Percentiles rank a stretch among this genome's conserved stretches.
Conservation (phyloP, 37 sponge, comb jelly and placozoan species). For the Bolinopsis microptera region DNA sequence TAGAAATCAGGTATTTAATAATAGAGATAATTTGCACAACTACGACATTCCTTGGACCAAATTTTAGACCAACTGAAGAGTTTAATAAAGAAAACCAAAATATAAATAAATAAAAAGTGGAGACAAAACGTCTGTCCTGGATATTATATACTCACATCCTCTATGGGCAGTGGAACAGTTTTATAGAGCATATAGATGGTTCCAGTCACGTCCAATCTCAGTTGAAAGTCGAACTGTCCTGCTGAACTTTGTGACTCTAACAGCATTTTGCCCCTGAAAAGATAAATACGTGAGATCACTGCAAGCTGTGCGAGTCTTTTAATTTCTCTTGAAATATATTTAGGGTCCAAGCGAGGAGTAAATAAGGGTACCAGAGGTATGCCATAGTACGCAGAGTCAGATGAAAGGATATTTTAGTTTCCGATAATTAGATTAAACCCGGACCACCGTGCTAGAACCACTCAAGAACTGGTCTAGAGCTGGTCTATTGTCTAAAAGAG, state of each 20-base stretch:
- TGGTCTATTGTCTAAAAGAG: no score
- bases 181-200: constrained; percentile 36
- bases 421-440: no score
- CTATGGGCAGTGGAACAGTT: not conserved
- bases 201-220: not conserved
- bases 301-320: no score
- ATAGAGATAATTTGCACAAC: not conserved
- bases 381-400: no score
- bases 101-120: not conserved
- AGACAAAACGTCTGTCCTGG: no score
- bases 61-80: not conserved
- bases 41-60: not conserved
- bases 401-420: no score
- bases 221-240: constrained; percentile 51
- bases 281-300: not conserved
- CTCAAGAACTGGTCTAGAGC: no score
- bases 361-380: no score
- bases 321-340: no score
- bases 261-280: constrained; percentile 40
- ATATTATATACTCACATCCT: not conserved
- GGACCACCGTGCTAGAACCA: no score
- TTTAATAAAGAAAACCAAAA: not conserved
- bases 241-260: not conserved
- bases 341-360: no score
- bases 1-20: not conserved